Percentiles rank a stretch among this genome's conserved stretches.
These are phyloP conservation scores for Drosophila varians DNA, from an alignment of 1,140 invertebrate genomes.

Conservation along the genomic window DNA sequence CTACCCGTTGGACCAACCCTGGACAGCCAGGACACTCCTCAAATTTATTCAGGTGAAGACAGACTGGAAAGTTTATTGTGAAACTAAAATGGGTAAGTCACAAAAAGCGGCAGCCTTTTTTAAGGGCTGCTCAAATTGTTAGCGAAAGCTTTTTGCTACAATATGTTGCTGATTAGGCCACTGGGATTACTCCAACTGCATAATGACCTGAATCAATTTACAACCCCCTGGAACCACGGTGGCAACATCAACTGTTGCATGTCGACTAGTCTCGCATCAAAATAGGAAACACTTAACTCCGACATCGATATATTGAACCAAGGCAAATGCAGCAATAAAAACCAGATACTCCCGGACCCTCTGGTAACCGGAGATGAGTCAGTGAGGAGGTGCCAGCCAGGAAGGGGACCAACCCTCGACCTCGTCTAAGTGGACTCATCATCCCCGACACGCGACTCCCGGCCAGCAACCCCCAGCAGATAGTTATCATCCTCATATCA, in stretches of 20 bases:
- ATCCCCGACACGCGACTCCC: slow-evolving; percentile 27
- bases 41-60: slow-evolving; percentile 51
- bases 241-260: slow-evolving; percentile 65
- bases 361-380: slow-evolving; percentile 62
- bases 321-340: slow-evolving; percentile 71
- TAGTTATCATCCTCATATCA: slow-evolving; percentile 23
- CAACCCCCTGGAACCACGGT: slow-evolving; percentile 61
- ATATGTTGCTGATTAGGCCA: slow-evolving; percentile 81
- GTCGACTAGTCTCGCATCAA: not conserved
- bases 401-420: slow-evolving; percentile 25
- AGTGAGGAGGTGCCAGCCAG: not conserved
- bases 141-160: slow-evolving; percentile 70
- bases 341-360: slow-evolving; percentile 21
- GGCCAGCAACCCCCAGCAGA: slow-evolving; percentile 9
- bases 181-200: slow-evolving; percentile 80
- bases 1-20: slow-evolving; percentile 20
- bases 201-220: slow-evolving; percentile 82
- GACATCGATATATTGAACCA: slow-evolving; percentile 52
- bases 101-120: slow-evolving; percentile 57
- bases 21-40: slow-evolving; percentile 50
- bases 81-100: slow-evolving; percentile 76
- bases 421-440: slow-evolving; percentile 50
- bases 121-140: slow-evolving; percentile 60
- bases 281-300: slow-evolving; percentile 26
- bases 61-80: slow-evolving; percentile 71